These are phyloP conservation scores for Cottoperca gobio DNA, from an alignment of 2,797 vertebrate genomes.

Conservation along the genomic window DNA sequence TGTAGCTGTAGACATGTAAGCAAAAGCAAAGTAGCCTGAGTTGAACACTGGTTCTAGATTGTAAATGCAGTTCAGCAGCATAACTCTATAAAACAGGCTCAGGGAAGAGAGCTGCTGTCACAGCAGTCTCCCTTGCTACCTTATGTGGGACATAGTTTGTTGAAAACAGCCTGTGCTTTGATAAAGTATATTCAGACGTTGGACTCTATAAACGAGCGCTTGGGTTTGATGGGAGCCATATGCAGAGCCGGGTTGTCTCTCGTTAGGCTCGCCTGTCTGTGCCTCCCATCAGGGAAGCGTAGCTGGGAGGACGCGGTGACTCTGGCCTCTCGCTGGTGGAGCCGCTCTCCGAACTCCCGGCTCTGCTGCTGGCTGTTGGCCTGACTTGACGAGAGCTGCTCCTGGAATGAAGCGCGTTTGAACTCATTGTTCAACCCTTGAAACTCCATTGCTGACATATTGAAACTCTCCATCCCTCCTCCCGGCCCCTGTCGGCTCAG, in stretches of 20 bases:
- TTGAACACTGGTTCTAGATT: slow-evolving; percentile 78
- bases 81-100: slow-evolving; percentile 75
- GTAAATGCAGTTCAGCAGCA: slow-evolving; percentile 77
- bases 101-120: slow-evolving; percentile 55
- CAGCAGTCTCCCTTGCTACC: slow-evolving; percentile 68
- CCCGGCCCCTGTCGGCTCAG: slow-evolving; percentile 83
- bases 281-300: slow-evolving; percentile 81
- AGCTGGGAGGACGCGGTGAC: slow-evolving; percentile 79
- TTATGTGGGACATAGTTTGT: slow-evolving; percentile 57
- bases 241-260: slow-evolving; percentile 89
- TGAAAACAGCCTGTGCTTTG: slow-evolving; percentile 63
- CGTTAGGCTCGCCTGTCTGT: slow-evolving; percentile 84
- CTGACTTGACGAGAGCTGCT: slow-evolving; percentile 78
- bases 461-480: slow-evolving; percentile 65
- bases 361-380: slow-evolving; percentile 82
- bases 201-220: slow-evolving; percentile 97
- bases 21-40: slow-evolving; percentile 77
- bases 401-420: slow-evolving; percentile 80
- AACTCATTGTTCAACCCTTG: slow-evolving; percentile 86
- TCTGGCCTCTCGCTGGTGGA: slow-evolving; percentile 81
- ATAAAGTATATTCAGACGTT: slow-evolving; percentile 87
- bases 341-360: slow-evolving; percentile 82
- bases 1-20: slow-evolving; percentile 74
- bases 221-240: slow-evolving; percentile 91
- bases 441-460: slow-evolving; percentile 78